A percentile compares a stretch with the other conserved stretches of the same genome.
phyloP scores from a whole-genome alignment of 2,797 vertebrate species.

The Hephaestus fuliginosus region DNA sequence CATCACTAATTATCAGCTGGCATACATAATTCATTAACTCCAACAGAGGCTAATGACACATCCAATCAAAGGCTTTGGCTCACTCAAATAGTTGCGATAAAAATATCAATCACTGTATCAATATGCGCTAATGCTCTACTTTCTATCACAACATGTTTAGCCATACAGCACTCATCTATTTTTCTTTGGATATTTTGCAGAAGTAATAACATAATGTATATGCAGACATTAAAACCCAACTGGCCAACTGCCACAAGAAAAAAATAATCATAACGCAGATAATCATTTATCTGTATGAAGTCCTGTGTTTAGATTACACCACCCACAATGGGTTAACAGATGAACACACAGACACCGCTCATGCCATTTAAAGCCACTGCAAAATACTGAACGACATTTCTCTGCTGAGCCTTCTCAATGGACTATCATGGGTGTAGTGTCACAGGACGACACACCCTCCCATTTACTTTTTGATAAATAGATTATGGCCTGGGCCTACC shows the following conservation, averaged over 20 bases:
- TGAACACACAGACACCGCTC: background rate
- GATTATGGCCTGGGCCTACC: background rate
- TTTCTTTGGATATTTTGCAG: background rate
- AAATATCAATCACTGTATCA: slow-evolving; percentile 19
- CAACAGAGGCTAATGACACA: slow-evolving; percentile 28
- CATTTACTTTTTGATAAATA: background rate
- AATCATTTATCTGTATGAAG: background rate
- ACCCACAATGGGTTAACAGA: background rate
- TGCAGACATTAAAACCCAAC: background rate
- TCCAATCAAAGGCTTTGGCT: slow-evolving; percentile 15
- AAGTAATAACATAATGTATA: background rate
- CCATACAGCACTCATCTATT: background rate
- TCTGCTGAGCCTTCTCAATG: background rate
- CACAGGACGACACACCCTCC: too few relatives aligned
- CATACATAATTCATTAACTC: slow-evolving; percentile 41
- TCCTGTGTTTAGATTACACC: background rate
- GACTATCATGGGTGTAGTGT: background rate
- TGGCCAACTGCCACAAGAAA: background rate
- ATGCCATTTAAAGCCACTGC: background rate
- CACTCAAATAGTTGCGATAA: slow-evolving; percentile 21
- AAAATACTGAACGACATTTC: background rate
- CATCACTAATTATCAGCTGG: slow-evolving; percentile 32
- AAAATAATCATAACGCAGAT: too few relatives aligned
- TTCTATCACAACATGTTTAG: slow-evolving; percentile 9
- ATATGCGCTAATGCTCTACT: background rate